Evolutionary conservation across 2,113 vertebrate species (phyloP).

Genomic region (Dasyprocta punctata): DNA sequence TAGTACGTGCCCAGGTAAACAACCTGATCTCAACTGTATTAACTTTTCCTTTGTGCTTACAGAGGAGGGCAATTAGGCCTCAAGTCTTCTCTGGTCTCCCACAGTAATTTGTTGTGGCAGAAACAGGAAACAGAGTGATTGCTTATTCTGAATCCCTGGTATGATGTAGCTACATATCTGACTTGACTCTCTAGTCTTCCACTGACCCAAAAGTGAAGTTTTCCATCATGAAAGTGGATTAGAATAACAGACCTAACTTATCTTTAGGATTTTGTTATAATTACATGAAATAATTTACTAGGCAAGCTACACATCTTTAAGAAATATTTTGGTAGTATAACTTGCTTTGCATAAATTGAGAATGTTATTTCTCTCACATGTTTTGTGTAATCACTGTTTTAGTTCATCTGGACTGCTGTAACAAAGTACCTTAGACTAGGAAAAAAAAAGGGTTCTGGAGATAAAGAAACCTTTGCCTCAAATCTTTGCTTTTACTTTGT

Average conservation of each 20-base stretch:
- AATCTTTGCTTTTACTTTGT: background rate
- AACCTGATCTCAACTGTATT: too few species aligned
- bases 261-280: background rate
- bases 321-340: background rate
- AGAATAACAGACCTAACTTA: background rate
- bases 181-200: too few species aligned
- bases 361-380: background rate
- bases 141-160: background rate
- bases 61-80: too few species aligned
- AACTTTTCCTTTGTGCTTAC: too few species aligned
- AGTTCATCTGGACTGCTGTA: background rate
- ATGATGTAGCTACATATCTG: background rate
- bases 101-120: background rate
- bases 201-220: rapidly evolving
- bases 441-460: background rate
- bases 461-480: background rate
- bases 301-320: too few species aligned
- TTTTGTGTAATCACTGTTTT: background rate
- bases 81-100: too few species aligned
- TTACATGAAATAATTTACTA: rapidly evolving
- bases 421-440: background rate
- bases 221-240: background rate
- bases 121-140: background rate
- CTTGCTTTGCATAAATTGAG: background rate
- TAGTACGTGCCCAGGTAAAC: too few species aligned